Evolutionary conservation across 2,113 vertebrate genomes (phyloP).

Genomic region (Haliaeetus leucogaster): DNA sequence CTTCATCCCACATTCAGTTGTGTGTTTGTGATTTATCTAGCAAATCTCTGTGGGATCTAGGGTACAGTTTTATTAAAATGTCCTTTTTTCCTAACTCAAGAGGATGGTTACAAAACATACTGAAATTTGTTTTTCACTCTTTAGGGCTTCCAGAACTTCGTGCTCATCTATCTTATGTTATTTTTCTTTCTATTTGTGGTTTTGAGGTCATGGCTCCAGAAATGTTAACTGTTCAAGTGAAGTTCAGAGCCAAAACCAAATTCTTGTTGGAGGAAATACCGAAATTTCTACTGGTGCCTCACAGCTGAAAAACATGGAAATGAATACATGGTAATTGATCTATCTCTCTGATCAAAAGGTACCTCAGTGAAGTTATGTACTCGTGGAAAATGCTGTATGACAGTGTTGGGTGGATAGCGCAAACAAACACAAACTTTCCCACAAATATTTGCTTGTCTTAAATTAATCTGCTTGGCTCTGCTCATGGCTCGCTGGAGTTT

Average conservation of each 20-base stretch:
- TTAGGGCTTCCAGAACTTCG: conserved; percentile 20
- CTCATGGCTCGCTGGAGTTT: background rate
- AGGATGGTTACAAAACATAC: conserved; percentile 18
- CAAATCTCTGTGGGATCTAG: background rate
- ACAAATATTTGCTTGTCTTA: conserved; percentile 52
- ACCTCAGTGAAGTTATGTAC: background rate
- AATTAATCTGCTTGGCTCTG: conserved; percentile 13
- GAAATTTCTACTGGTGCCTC: background rate
- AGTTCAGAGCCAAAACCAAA: conserved; percentile 23
- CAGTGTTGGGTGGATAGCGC: background rate
- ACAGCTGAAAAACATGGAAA: background rate
- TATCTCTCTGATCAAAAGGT: background rate
- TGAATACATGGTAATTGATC: background rate
- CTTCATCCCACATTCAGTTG: background rate
- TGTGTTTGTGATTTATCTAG: background rate
- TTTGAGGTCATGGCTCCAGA: conserved; percentile 41
- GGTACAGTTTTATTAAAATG: conserved; percentile 9
- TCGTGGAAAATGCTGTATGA: conserved; percentile 8
- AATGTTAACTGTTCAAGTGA: conserved; percentile 35
- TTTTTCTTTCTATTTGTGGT: conserved; percentile 63
- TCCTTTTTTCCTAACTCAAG: background rate
- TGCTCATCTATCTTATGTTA: conserved; percentile 21
- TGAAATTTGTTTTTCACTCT: conserved; percentile 46
- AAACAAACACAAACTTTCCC: conserved; percentile 33
- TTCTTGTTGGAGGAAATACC: background rate